Percentiles rank a stretch among this genome's conserved stretches.
These are phyloP conservation scores for Lysandra coridon DNA, from an alignment of 2,888 invertebrate species.

Conservation along the genomic window DNA sequence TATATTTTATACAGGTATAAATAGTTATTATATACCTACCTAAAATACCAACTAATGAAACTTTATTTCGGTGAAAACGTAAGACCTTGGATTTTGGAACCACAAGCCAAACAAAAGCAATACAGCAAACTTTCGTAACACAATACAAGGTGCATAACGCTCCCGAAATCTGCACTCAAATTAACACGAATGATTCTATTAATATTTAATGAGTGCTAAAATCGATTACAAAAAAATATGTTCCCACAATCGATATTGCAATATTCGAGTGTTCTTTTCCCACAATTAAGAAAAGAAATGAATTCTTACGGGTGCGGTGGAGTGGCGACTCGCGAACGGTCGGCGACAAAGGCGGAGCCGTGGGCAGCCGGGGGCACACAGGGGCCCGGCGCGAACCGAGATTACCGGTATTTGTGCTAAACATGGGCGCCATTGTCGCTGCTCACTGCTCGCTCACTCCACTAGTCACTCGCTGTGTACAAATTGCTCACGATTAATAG, in stretches of 20 bases:
- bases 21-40: no score
- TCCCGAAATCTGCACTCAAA: slow-evolving; percentile 43
- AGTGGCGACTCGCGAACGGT: slow-evolving; percentile 64
- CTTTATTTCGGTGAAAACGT: not conserved
- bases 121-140: slow-evolving; percentile 1
- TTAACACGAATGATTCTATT: slow-evolving; percentile 55
- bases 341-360: slow-evolving; percentile 60
- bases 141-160: slow-evolving; percentile 33
- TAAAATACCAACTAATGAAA: not conserved
- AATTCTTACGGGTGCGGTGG: slow-evolving; percentile 54
- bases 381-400: slow-evolving; percentile 57
- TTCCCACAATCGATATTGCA: slow-evolving; percentile 67
- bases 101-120: slow-evolving; percentile 25
- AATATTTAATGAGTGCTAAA: slow-evolving; percentile 51
- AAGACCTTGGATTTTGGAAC: not conserved
- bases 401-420: slow-evolving; percentile 73
- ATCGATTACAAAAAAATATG: slow-evolving; percentile 46
- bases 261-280: slow-evolving; percentile 65
- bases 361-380: slow-evolving; percentile 68
- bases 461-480: slow-evolving; percentile 46
- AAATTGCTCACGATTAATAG: slow-evolving; percentile 50
- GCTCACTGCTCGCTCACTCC: slow-evolving; percentile 57
- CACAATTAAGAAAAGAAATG: slow-evolving; percentile 65
- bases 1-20: no score
- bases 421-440: slow-evolving; percentile 61